phyloP scores from a whole-genome alignment of 1,140 invertebrate genomes.

The Kradibia gibbosae region DNA sequence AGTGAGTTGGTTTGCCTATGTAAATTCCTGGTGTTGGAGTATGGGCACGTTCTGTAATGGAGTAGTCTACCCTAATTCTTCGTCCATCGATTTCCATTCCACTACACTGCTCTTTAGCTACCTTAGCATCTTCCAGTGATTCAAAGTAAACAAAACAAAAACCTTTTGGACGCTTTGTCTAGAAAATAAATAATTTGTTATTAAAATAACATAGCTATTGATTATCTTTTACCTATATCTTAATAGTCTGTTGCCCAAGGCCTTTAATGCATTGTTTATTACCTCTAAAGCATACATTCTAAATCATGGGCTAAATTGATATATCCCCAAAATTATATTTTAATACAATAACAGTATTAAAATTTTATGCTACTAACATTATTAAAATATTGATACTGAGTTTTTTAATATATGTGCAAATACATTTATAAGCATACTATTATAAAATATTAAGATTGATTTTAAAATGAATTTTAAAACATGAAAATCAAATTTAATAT shows the following conservation, averaged over 20 bases:
- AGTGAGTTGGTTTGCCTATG: slow-evolving; percentile 91
- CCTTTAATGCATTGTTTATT: slow-evolving; percentile 65
- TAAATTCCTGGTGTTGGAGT: slow-evolving; percentile 98
- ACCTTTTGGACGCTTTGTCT: slow-evolving; percentile 93
- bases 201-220: not conserved
- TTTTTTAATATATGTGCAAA: no score
- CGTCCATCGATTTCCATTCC: slow-evolving; percentile 96
- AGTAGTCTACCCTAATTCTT: slow-evolving; percentile 95
- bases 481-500: no score
- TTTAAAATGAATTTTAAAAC: no score
- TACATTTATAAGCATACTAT: no score
- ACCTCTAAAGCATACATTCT: slow-evolving; percentile 64
- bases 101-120: slow-evolving; percentile 93
- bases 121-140: slow-evolving; percentile 89
- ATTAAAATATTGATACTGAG: no score
- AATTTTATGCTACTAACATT: no score
- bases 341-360: not conserved
- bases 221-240: not conserved
- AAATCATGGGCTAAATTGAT: slow-evolving; percentile 66
- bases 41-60: slow-evolving; percentile 97
- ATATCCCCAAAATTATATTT: slow-evolving; percentile 53
- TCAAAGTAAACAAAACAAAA: slow-evolving; percentile 98
- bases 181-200: slow-evolving; percentile 53
- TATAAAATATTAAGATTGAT: no score
- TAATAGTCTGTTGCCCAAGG: slow-evolving; percentile 62